A percentile compares a stretch with the other conserved stretches of the same genome.
These are phyloP conservation scores for Caloenas nicobarica DNA, from an alignment of 2,113 vertebrate genomes.

Conservation along the genomic window DNA sequence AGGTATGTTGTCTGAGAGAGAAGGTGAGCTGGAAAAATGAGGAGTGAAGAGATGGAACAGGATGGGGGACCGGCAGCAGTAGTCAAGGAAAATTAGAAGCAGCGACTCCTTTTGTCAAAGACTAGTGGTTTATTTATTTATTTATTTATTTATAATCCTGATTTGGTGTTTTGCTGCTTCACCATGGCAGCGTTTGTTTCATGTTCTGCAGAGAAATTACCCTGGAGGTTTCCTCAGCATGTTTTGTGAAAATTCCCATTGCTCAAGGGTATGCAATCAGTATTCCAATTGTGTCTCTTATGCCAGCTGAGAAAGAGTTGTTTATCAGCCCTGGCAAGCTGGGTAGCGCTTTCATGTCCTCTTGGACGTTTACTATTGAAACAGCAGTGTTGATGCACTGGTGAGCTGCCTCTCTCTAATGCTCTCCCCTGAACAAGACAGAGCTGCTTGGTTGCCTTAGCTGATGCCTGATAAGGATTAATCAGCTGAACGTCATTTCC, in stretches of 20 bases:
- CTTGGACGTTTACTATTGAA: not conserved
- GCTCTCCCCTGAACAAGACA: not conserved
- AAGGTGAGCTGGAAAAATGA: not conserved
- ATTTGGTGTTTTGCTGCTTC: not conserved
- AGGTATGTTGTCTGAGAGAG: not conserved
- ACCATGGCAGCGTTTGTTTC: not conserved
- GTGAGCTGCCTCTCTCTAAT: not conserved
- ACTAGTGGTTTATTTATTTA: not conserved
- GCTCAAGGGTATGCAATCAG: conserved; percentile 50
- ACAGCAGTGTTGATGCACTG: not conserved
- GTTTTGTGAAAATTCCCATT: conserved; percentile 40
- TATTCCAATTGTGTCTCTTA: conserved; percentile 41
- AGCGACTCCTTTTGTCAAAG: not conserved
- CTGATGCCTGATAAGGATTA: conserved; percentile 56
- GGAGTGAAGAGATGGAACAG: not conserved
- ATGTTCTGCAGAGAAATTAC: not conserved
- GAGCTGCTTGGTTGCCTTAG: conserved; percentile 36
- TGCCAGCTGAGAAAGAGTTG: conserved; percentile 4
- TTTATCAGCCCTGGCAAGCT: conserved; percentile 34
- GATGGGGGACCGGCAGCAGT: not conserved
- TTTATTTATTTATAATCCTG: not conserved
- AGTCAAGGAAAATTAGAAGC: not conserved
- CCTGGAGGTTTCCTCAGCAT: not conserved
- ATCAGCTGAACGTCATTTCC: conserved; percentile 57
- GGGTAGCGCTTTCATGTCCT: not conserved